Evolutionary conservation across 2,888 invertebrate species (phyloP), one percentile per base, ranked within the genome.

Genomic region (Dasysyrphus tricinctus): DNA sequence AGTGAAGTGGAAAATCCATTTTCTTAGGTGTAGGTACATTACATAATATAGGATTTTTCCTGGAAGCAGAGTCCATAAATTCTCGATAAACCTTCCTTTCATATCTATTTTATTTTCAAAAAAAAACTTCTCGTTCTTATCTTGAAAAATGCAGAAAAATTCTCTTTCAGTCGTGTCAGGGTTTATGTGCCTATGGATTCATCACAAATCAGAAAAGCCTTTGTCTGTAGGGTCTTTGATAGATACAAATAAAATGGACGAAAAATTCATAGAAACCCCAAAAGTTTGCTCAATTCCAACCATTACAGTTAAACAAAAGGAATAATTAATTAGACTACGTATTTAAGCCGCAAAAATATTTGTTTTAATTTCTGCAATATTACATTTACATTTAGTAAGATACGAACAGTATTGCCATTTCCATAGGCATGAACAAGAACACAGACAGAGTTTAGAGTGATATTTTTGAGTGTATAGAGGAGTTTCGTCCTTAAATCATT

Each of bases 351-450:
- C 56, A 37, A 57, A 24, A 57, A 57, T 57, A 57, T 57, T 57
- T 57, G 34, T 57, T 57, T 57, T 37, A 34, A 16, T 34, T 57
- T 57, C 34, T 19, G 34, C 34, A 57, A 57, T 34, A 57, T 57
- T 57, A 11, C 4, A 34, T 9, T 57, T 0, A 16, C 5, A 16
- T 0, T 16, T 56, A 16, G 14, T 7, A 37, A 37, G 32, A 54
- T 32, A 16, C 5, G 16, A 2, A 16, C 8, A 34, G n/a, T 4
- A 9, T 16, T 34, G 29, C 14, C 49, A 32, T 14, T 54, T 12
- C 51, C 32, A 32, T 34, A 16, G 34, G 6, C 6, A n/a, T 2
- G 4, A 24, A 9, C 9, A 37, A 5, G 9, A 24, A 24, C 14
- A 14, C 11, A 44, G 44, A 7, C 44, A 14, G 42, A n/a, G 54